Evolutionary conservation across 1,140 invertebrate genomes (phyloP).

Genomic region (Lepidurus apus): DNA sequence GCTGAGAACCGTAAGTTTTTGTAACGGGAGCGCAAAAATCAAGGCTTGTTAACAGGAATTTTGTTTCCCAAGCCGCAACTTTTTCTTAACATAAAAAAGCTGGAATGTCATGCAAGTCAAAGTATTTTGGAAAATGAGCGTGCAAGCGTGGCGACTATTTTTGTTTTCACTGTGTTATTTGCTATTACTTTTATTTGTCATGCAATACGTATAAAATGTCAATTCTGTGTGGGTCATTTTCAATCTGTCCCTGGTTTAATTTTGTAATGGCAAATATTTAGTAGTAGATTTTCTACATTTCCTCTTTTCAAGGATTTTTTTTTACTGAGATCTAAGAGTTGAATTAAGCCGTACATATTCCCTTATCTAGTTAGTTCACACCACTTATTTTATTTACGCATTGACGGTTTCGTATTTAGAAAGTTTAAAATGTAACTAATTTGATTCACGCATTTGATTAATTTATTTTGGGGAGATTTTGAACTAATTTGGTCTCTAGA

Average conservation of each 20-base stretch:
- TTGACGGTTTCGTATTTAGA: neutral
- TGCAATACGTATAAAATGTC: neutral
- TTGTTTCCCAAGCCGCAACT: neutral
- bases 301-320: neutral
- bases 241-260: neutral
- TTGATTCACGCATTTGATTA: neutral
- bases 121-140: neutral
- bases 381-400: neutral
- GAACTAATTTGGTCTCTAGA: too few species aligned
- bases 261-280: neutral
- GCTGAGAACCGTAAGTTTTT: neutral
- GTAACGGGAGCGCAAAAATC: neutral
- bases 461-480: neutral
- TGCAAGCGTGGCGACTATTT: neutral
- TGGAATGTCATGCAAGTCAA: neutral
- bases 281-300: neutral
- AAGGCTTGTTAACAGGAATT: conserved; percentile 4
- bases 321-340: neutral
- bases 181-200: too few species aligned
- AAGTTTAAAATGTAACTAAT: neutral
- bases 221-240: neutral
- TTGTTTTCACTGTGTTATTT: neutral
- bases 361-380: neutral
- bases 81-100: neutral
- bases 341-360: neutral